A percentile compares a stretch with the other conserved stretches of the same genome.
Evolutionary conservation across 2,797 vertebrate genomes (phyloP).

Genomic region (Hylomyscus alleni): DNA sequence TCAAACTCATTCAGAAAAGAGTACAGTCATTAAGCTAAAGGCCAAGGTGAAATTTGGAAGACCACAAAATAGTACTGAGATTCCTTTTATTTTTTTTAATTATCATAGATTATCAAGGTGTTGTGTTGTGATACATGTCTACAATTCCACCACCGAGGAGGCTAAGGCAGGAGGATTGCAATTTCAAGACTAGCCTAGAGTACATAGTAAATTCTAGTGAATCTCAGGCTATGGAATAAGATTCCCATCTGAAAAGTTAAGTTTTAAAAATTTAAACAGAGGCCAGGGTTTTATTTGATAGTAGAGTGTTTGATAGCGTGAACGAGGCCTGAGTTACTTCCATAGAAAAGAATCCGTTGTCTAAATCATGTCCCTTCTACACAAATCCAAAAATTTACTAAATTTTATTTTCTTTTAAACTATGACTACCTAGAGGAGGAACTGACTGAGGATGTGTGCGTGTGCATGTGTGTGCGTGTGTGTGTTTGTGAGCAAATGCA

Average conservation of each 20-base stretch:
- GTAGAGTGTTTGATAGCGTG: not conserved
- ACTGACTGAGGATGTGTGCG: not conserved
- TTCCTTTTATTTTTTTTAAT: not conserved
- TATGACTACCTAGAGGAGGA: not conserved
- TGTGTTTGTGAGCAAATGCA: not conserved
- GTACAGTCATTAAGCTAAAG: not conserved
- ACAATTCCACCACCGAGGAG: not conserved
- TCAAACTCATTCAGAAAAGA: not conserved
- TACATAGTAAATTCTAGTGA: not conserved
- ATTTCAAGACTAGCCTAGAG: not conserved
- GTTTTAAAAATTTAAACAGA: not conserved
- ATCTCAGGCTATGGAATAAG: not conserved
- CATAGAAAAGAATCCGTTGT: not conserved
- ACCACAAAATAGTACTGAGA: not conserved
- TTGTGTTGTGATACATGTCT: not conserved
- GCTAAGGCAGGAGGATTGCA: not conserved
- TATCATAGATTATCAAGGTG: not conserved
- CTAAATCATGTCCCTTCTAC: not conserved
- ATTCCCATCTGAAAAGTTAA: not conserved
- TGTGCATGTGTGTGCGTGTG: not conserved
- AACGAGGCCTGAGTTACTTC: not conserved
- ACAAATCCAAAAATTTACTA: not conserved
- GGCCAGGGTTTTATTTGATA: not conserved
- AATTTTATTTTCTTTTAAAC: not conserved
- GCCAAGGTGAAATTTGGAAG: not conserved